A percentile compares a stretch with the other conserved stretches of the same genome.
Conservation (phyloP, 1,140 invertebrate species). For the Drosophila cardini region DNA sequence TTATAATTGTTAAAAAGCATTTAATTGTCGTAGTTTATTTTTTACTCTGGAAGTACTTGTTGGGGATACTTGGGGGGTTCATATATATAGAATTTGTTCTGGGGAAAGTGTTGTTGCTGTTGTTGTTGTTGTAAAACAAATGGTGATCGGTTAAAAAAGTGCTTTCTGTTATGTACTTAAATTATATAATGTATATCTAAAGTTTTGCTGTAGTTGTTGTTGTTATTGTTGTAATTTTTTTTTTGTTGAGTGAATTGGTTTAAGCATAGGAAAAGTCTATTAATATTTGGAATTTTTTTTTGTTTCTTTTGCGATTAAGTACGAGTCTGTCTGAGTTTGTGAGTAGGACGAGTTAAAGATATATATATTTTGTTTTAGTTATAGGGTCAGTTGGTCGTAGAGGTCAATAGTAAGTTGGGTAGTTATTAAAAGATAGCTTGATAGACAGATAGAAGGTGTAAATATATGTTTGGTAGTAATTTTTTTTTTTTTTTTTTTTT, state of each 20-base stretch:
- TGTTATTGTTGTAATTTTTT: conserved; percentile 47
- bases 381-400: conserved; percentile 12
- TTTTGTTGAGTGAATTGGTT: conserved; percentile 17
- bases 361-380: conserved; percentile 1
- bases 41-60: conserved; percentile 19
- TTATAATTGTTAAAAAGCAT: conserved; percentile 69
- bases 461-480: conserved; percentile 45
- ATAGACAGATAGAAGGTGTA: conserved; percentile 34
- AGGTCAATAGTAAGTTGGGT: conserved; percentile 10
- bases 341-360: neutral
- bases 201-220: conserved; percentile 49
- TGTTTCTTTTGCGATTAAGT: conserved; percentile 25
- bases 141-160: conserved; percentile 72
- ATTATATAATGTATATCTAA: conserved; percentile 64
- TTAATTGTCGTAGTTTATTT: conserved; percentile 34
- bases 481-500: conserved; percentile 29
- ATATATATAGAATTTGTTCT: conserved; percentile 34
- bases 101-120: conserved; percentile 26
- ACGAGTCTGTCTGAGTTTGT: conserved; percentile 31
- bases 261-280: conserved; percentile 21
- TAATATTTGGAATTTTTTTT: neutral
- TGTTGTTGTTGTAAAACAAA: conserved; percentile 42
- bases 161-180: conserved; percentile 61
- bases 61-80: conserved; percentile 15
- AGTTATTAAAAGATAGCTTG: conserved; percentile 16